Conservation (phyloP, 1,140 invertebrate genomes). For the Sycophila sp. region DNA sequence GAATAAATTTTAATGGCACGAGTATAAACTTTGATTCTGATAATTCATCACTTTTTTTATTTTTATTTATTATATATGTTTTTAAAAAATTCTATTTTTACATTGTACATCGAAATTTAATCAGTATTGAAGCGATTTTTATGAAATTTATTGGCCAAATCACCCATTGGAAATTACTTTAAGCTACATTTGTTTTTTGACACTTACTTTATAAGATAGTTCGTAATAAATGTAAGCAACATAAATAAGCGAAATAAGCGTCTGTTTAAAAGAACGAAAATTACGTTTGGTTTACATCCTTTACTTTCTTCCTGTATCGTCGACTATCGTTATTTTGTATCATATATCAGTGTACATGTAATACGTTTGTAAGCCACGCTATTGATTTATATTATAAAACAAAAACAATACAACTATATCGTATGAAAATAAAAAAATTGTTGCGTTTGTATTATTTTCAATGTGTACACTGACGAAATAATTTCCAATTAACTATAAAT, state of each 20-base stretch:
- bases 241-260: conserved; percentile 17
- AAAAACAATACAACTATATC: conserved; percentile 32
- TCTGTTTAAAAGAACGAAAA: no score
- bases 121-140: no score
- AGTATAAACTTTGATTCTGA: no score
- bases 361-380: conserved; percentile 53
- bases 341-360: conserved; percentile 52
- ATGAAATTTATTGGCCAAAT: no score
- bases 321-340: conserved; percentile 51
- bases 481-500: not conserved
- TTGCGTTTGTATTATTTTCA: conserved; percentile 22
- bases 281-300: not conserved
- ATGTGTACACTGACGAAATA: not conserved
- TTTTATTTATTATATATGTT: no score
- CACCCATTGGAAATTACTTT: no score
- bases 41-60: no score
- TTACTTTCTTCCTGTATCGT: conserved; percentile 13
- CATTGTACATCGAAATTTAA: no score
- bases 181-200: no score
- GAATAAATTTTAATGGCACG: not conserved
- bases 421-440: conserved; percentile 21
- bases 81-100: no score
- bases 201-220: no score
- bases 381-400: conserved; percentile 57
- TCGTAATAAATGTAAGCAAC: no score